Conservation (phyloP, 2,888 invertebrate genomes). For the Rosalia funebris region DNA sequence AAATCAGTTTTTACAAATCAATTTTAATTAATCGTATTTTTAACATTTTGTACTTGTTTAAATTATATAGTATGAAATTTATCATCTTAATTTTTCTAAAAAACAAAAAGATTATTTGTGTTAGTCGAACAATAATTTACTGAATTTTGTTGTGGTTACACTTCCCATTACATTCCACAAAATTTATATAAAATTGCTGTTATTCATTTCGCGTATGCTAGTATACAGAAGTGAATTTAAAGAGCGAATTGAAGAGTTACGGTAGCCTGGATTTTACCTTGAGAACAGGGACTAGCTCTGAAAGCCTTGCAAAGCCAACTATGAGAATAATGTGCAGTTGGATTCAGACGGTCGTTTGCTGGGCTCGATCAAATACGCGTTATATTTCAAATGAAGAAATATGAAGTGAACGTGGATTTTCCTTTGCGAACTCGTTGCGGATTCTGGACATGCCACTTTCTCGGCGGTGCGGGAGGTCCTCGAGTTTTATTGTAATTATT, state of each 20-base stretch:
- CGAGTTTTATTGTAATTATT: not conserved
- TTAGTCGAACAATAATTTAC: no score
- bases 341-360: constrained; percentile 51
- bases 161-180: no score
- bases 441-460: constrained; percentile 44
- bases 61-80: no score
- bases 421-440: constrained; percentile 46
- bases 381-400: constrained; percentile 62
- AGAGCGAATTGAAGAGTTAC: constrained; percentile 26
- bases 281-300: constrained; percentile 43
- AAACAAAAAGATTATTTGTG: no score
- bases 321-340: constrained; percentile 44
- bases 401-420: constrained; percentile 53
- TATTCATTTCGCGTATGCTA: no score
- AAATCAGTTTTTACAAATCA: no score
- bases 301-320: constrained; percentile 49
- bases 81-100: no score
- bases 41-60: no score
- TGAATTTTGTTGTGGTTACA: no score
- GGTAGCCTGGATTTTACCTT: constrained; percentile 34
- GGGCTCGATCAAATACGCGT: constrained; percentile 62
- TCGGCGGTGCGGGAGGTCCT: not conserved
- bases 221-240: constrained; percentile 1
- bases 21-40: no score
- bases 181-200: no score